Conservation (phyloP, 2,113 vertebrate species). For the Solenodon paradoxus region DNA sequence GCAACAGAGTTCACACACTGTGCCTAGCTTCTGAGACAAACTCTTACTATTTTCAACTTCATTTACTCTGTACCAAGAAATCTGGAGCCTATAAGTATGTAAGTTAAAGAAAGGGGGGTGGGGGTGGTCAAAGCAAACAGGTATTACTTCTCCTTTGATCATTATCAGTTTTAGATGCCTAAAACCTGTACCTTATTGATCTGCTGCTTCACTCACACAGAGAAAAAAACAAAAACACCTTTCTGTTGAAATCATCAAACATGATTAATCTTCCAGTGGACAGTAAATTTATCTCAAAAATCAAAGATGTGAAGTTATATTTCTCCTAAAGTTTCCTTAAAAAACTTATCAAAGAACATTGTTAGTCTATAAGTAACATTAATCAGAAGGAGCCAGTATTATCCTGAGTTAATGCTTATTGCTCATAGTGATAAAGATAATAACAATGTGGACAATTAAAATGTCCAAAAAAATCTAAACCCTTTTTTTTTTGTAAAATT, state of each 20-base stretch:
- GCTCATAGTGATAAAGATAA: neutral
- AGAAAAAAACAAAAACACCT: neutral
- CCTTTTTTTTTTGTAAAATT: slow-evolving; percentile 17
- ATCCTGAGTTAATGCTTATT: neutral
- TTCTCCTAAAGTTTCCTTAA: neutral
- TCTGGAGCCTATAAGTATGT: neutral
- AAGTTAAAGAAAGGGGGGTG: neutral
- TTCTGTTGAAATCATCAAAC: neutral
- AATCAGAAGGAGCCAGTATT: neutral
- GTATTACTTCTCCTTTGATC: neutral
- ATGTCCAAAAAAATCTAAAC: neutral
- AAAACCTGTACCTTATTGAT: neutral
- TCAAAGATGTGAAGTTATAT: neutral
- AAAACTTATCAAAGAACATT: neutral
- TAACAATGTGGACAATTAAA: slow-evolving; percentile 20
- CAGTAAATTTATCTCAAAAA: slow-evolving; percentile 5
- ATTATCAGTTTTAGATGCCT: neutral
- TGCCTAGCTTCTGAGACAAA: neutral
- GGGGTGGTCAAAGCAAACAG: neutral
- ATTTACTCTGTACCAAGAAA: neutral
- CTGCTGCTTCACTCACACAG: neutral
- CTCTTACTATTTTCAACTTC: neutral
- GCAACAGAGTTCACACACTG: neutral
- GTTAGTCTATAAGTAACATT: slow-evolving; percentile 19
- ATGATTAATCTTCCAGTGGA: neutral